Conservation (phyloP, 2,113 vertebrate species). For the Lophius piscatorius region DNA sequence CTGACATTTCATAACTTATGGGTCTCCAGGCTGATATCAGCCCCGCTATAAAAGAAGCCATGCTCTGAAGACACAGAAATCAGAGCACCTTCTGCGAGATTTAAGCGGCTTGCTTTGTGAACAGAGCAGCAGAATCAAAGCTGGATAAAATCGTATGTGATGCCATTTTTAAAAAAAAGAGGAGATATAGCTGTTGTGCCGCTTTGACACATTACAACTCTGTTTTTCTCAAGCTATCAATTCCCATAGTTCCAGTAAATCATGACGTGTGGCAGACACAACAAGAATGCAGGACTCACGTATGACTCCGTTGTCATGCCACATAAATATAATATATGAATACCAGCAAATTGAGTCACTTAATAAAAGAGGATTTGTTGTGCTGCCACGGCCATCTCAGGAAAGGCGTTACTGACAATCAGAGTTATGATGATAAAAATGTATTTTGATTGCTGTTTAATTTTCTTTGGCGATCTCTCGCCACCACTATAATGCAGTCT, state of each 20-base stretch:
- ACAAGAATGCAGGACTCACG: constrained; percentile 85
- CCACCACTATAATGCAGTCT: constrained; percentile 67
- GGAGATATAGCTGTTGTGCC: constrained; percentile 41
- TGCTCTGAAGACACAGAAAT: constrained; percentile 69
- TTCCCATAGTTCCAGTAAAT: constrained; percentile 90
- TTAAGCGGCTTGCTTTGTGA: constrained; percentile 70
- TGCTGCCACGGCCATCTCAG: constrained; percentile 79
- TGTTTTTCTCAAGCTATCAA: constrained; percentile 85
- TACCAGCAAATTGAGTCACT: constrained; percentile 89
- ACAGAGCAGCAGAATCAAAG: constrained; percentile 57
- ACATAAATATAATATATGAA: constrained; percentile 95
- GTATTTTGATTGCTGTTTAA: constrained; percentile 88
- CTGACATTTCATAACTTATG: constrained; percentile 84
- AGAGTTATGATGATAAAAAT: constrained; percentile 91
- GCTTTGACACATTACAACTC: constrained; percentile 64
- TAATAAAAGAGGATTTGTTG: constrained; percentile 94
- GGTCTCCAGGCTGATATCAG: constrained; percentile 80
- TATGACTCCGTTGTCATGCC: constrained; percentile 85
- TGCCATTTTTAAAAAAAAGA: constrained; percentile 59
- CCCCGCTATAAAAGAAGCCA: constrained; percentile 67
- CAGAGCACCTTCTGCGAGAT: constrained; percentile 65
- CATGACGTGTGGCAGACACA: constrained; percentile 87
- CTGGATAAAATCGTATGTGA: constrained; percentile 60
- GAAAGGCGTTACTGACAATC: constrained; percentile 85
- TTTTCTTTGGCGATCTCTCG: constrained; percentile 80